Percentiles rank a stretch among this genome's conserved stretches.
These are phyloP conservation scores for Aphidius colemani DNA, from an alignment of 2,888 invertebrate species.

Conservation along the genomic window DNA sequence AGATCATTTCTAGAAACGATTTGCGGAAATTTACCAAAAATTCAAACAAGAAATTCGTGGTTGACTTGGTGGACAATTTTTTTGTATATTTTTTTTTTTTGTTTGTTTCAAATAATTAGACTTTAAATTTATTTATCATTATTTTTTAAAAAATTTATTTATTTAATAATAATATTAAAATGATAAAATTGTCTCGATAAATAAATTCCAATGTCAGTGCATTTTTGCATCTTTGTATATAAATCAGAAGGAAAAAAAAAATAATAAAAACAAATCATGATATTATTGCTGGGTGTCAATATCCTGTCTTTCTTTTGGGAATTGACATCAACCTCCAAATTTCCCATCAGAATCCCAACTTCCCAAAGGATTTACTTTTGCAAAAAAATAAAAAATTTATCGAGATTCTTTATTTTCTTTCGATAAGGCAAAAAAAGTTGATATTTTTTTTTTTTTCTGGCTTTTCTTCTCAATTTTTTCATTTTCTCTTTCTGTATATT, in stretches of 20 bases:
- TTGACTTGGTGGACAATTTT: too few relatives aligned
- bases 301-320: conserved; percentile 28
- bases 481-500: conserved; percentile 25
- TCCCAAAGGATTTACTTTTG: conserved; percentile 16
- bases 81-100: too few relatives aligned
- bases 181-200: too few relatives aligned
- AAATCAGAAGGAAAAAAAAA: not conserved
- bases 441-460: conserved; percentile 17
- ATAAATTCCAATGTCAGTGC: too few relatives aligned
- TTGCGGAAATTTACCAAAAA: too few relatives aligned
- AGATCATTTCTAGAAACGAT: too few relatives aligned
- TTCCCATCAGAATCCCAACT: conserved; percentile 14
- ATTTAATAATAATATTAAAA: too few relatives aligned
- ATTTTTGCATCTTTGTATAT: not conserved
- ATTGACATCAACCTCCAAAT: conserved; percentile 26
- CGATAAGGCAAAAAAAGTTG: conserved; percentile 15
- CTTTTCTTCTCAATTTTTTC: conserved; percentile 29
- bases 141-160: too few relatives aligned
- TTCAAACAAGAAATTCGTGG: too few relatives aligned
- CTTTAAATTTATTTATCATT: too few relatives aligned
- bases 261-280: conserved; percentile 10
- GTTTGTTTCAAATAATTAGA: too few relatives aligned
- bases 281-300: conserved; percentile 36
- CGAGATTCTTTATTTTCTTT: conserved; percentile 6
- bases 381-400: conserved; percentile 12